These are phyloP conservation scores for Dinocampus coccinellae DNA, from an alignment of 2,888 invertebrate genomes.

Conservation along the genomic window DNA sequence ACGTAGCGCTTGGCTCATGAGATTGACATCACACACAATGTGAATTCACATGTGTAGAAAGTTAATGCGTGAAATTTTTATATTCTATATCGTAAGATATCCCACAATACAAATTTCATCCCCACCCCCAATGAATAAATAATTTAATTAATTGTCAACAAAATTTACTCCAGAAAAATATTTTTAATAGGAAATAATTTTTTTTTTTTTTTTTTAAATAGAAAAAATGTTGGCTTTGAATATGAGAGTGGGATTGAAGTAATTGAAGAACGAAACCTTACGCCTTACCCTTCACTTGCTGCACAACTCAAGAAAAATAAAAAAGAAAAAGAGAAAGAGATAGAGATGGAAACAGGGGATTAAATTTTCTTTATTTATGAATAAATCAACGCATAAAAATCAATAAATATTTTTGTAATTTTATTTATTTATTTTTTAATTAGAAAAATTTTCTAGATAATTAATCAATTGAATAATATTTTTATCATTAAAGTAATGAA, in stretches of 20 bases:
- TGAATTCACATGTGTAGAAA: background rate
- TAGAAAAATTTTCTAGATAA: too few relatives aligned
- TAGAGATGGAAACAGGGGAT: background rate
- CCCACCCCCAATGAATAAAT: too few relatives aligned
- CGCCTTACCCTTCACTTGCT: constrained; percentile 38
- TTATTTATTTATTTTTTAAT: too few relatives aligned
- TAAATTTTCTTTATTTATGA: background rate
- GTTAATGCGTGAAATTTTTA: too few relatives aligned
- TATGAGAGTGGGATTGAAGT: constrained; percentile 30
- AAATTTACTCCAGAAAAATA: background rate
- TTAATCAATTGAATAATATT: too few relatives aligned
- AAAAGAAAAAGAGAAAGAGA: background rate
- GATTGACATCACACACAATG: constrained; percentile 30
- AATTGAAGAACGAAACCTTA: constrained; percentile 63
- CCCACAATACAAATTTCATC: too few relatives aligned
- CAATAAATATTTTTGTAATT: too few relatives aligned
- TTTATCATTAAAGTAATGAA: too few relatives aligned
- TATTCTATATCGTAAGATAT: too few relatives aligned
- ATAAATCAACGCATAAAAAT: background rate
- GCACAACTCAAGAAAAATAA: background rate
- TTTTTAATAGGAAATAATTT: background rate
- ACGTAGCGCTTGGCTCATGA: constrained; percentile 39
- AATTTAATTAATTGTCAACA: background rate
- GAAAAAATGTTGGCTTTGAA: background rate
- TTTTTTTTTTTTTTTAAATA: background rate